Percentiles rank a stretch among this genome's conserved stretches.
Evolutionary conservation across 2,888 invertebrate genomes (phyloP).

Genomic region (Ptychoptera contaminata): DNA sequence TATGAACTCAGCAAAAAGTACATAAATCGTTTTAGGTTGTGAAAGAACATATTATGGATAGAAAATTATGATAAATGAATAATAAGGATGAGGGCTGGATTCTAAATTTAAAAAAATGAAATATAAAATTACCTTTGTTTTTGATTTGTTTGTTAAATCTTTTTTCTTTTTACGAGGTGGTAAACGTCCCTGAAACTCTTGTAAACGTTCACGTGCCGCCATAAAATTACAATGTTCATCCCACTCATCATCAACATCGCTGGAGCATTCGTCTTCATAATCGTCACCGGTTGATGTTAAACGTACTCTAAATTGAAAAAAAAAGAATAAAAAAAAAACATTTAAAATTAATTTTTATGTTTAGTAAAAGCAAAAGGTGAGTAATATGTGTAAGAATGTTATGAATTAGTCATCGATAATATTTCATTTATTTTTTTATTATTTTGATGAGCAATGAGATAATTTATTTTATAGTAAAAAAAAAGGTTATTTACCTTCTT

Average conservation of each 20-base stretch:
- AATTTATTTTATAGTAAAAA: not conserved
- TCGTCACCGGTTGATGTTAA: slow-evolving; percentile 31
- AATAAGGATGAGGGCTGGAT: too few species aligned
- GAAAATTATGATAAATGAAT: not conserved
- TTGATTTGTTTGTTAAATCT: slow-evolving; percentile 18
- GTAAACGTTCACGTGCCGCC: slow-evolving; percentile 28
- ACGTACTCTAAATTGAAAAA: slow-evolving; percentile 9
- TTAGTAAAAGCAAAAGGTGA: not conserved
- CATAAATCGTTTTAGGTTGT: not conserved
- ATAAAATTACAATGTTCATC: slow-evolving; percentile 30
- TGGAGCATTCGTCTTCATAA: slow-evolving; percentile 21
- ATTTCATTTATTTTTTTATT: not conserved
- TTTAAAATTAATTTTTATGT: not conserved
- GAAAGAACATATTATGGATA: not conserved
- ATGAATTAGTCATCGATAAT: too few species aligned
- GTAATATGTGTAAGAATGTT: not conserved
- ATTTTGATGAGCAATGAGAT: not conserved
- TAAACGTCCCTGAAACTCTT: slow-evolving; percentile 30
- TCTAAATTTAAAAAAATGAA: too few species aligned
- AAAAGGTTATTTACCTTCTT: slow-evolving; percentile 23
- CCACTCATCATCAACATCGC: slow-evolving; percentile 30
- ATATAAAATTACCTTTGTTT: slow-evolving; percentile 18
- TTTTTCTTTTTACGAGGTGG: slow-evolving; percentile 31
- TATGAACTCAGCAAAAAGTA: not conserved
- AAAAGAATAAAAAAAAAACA: not conserved